Percentiles rank a stretch among this genome's conserved stretches.
Conservation (phyloP, 2,888 invertebrate species). For the Oxycera nigricornis region DNA sequence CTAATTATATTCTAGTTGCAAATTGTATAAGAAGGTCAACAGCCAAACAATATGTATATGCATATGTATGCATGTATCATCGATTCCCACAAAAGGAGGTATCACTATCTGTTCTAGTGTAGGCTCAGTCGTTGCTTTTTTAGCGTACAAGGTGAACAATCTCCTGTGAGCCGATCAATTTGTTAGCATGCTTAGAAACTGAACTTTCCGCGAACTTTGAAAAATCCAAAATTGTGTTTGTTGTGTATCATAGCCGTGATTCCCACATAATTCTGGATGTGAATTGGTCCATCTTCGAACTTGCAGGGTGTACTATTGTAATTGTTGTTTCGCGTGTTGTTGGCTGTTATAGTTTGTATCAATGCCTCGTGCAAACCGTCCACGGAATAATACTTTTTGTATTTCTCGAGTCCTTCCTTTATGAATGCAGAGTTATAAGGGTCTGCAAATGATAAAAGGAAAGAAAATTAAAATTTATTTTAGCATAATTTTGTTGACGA, state of each 20-base stretch:
- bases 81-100: too few relatives aligned
- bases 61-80: too few relatives aligned
- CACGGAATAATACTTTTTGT: slow-evolving; percentile 50
- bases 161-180: background rate
- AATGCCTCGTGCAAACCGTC: slow-evolving; percentile 54
- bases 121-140: too few relatives aligned
- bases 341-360: slow-evolving; percentile 50
- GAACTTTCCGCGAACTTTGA: slow-evolving; percentile 84
- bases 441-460: slow-evolving; percentile 36
- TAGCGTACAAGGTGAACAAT: too few relatives aligned
- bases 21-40: too few relatives aligned
- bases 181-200: slow-evolving; percentile 70
- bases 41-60: too few relatives aligned
- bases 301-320: slow-evolving; percentile 44
- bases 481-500: background rate
- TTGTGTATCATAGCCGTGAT: slow-evolving; percentile 82
- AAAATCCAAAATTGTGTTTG: slow-evolving; percentile 83
- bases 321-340: slow-evolving; percentile 46
- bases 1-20: too few relatives aligned
- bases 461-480: background rate
- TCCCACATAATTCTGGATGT: slow-evolving; percentile 82
- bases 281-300: slow-evolving; percentile 69
- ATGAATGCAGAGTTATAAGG: slow-evolving; percentile 45
- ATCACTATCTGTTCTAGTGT: too few relatives aligned
- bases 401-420: slow-evolving; percentile 47